Conservation (phyloP, 2,888 invertebrate genomes). For the Eledona agricola region DNA sequence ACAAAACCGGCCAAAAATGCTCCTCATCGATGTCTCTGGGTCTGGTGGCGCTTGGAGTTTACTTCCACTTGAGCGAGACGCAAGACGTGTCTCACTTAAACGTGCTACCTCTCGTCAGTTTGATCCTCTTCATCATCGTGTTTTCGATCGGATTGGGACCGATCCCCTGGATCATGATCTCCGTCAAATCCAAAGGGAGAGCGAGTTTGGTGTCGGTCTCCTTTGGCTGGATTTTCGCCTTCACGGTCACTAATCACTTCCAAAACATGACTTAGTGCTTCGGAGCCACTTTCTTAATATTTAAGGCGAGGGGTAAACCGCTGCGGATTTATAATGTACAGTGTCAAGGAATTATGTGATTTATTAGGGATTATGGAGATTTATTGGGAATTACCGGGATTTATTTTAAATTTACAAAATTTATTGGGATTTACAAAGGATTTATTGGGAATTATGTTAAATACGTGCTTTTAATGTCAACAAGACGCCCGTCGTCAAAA, state of each 20-base stretch:
- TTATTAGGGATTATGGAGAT: too few relatives aligned
- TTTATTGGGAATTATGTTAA: too few relatives aligned
- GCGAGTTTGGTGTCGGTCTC: conserved; percentile 75
- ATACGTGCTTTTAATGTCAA: too few relatives aligned
- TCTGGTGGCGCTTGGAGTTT: conserved; percentile 59
- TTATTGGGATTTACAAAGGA: too few relatives aligned
- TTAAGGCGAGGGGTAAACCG: conserved; percentile 68
- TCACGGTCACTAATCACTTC: conserved; percentile 71
- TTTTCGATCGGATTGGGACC: conserved; percentile 76
- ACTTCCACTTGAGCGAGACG: conserved; percentile 53
- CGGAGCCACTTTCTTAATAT: conserved; percentile 73
- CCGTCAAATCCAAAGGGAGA: conserved; percentile 69
- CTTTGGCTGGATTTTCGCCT: conserved; percentile 76
- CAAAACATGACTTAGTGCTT: conserved; percentile 67
- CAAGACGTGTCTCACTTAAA: conserved; percentile 47
- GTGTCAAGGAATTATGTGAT: too few relatives aligned
- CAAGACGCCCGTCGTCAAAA: too few relatives aligned
- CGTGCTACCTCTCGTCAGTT: conserved; percentile 46
- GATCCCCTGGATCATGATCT: conserved; percentile 76
- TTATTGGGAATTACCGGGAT: too few relatives aligned
- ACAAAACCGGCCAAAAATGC: conserved; percentile 70
- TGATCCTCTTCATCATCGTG: conserved; percentile 47
- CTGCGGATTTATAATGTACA: too few relatives aligned
- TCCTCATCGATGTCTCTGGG: conserved; percentile 68
- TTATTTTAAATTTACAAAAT: too few relatives aligned